Percentiles rank a stretch among this genome's conserved stretches.
Conservation (phyloP, 2,888 invertebrate species). For the Xanthostigma xanthostigma region DNA sequence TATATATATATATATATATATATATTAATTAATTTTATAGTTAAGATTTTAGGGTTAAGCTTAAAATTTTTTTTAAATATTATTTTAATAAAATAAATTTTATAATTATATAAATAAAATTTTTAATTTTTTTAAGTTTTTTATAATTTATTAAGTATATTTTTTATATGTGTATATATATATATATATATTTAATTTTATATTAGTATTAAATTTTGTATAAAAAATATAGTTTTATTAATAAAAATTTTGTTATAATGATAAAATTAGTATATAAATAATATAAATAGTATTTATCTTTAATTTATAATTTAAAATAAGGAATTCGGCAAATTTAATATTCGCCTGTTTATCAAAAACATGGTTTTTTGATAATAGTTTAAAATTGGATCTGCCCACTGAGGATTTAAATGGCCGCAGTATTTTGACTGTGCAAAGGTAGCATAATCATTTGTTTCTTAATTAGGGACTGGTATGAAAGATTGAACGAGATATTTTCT, state of each 20-base stretch:
- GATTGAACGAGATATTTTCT: conserved; percentile 50
- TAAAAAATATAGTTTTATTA: neutral
- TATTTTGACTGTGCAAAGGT: conserved; percentile 67
- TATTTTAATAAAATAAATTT: no score
- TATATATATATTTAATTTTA: neutral
- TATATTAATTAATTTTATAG: neutral
- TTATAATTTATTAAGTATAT: neutral
- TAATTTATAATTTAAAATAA: conserved; percentile 28
- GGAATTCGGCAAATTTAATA: conserved; percentile 47
- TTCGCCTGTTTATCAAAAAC: conserved; percentile 67
- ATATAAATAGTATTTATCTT: neutral
- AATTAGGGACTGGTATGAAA: conserved; percentile 66
- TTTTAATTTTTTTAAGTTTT: neutral
- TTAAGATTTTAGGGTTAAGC: neutral
- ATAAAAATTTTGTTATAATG: neutral
- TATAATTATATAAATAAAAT: neutral
- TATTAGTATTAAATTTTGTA: neutral
- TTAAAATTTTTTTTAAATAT: neutral
- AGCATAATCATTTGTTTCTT: conserved; percentile 70
- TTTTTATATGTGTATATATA: neutral
- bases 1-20: neutral
- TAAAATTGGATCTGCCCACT: conserved; percentile 60
- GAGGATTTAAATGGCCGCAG: conserved; percentile 61
- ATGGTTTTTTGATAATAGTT: conserved; percentile 48
- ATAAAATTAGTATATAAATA: neutral